Percentiles rank a stretch among this genome's conserved stretches.
phyloP scores from a whole-genome alignment of 2,797 vertebrate species.

The Prunella strophiata region DNA sequence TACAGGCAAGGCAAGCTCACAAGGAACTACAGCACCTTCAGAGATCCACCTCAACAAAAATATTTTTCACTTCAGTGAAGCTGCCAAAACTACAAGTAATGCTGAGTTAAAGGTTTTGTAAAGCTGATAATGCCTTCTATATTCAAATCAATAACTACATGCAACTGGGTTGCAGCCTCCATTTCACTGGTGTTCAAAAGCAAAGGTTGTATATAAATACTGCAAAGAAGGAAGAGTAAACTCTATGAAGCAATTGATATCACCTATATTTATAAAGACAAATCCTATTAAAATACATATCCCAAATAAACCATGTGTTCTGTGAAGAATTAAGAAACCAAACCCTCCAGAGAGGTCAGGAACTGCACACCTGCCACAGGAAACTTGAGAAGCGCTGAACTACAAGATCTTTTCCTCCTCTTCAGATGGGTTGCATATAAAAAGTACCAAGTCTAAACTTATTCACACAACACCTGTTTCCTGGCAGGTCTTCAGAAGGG shows the following conservation, averaged over 20 bases:
- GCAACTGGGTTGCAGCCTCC: neutral
- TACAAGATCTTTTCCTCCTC: neutral
- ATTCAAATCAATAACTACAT: neutral
- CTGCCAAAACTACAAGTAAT: neutral
- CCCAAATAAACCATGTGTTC: neutral
- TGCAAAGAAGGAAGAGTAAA: neutral
- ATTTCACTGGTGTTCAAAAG: neutral
- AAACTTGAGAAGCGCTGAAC: neutral
- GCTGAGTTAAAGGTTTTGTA: conserved; percentile 4
- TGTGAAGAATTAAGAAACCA: neutral
- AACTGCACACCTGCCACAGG: neutral
- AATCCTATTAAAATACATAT: neutral
- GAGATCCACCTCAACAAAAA: neutral
- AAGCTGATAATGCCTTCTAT: neutral
- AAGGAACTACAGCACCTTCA: neutral
- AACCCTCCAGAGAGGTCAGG: neutral
- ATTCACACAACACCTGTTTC: neutral
- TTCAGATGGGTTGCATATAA: neutral
- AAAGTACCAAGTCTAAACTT: neutral
- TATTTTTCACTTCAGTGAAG: neutral
- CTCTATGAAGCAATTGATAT: neutral
- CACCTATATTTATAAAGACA: neutral
- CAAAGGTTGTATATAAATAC: neutral
- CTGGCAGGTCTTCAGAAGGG: neutral
- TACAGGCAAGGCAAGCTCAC: neutral